Conservation (phyloP, 2,888 invertebrate genomes). For the Coecobrya sp. region DNA sequence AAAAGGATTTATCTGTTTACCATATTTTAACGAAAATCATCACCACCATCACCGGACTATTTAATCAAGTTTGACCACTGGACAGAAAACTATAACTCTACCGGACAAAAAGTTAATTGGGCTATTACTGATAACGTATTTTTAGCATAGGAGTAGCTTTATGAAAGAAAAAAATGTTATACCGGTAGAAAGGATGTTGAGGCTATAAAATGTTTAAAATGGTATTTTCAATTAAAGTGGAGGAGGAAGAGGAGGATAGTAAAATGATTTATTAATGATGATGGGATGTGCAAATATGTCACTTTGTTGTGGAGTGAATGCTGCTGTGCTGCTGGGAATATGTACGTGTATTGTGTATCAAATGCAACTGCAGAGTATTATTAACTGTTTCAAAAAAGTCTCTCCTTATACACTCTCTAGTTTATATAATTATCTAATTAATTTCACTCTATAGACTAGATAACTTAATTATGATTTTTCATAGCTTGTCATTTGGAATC, state of each 20-base stretch:
- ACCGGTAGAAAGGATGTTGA: neutral
- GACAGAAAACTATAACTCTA: neutral
- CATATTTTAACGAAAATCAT: slow-evolving; percentile 9
- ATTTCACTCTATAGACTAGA: no score
- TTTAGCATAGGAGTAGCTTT: neutral
- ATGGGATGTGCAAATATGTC: neutral
- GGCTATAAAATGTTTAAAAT: neutral
- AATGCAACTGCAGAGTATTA: slow-evolving; percentile 77
- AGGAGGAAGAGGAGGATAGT: neutral
- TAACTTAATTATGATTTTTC: no score
- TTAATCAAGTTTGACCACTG: neutral
- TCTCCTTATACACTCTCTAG: neutral
- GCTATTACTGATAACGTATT: neutral
- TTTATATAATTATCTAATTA: no score
- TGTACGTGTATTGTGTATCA: slow-evolving; percentile 40
- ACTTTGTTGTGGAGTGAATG: slow-evolving; percentile 13
- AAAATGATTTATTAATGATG: no score
- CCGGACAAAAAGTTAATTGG: slow-evolving; percentile 14
- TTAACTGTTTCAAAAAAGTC: slow-evolving; percentile 49
- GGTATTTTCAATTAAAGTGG: neutral
- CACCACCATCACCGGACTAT: neutral
- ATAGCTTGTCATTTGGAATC: neutral
- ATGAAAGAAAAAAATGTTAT: neutral
- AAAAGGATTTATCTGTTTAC: slow-evolving; percentile 11
- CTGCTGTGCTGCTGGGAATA: neutral